Base-by-base conservation (phyloP, 2,888 invertebrate genomes). In the Altica lythri region DNA sequence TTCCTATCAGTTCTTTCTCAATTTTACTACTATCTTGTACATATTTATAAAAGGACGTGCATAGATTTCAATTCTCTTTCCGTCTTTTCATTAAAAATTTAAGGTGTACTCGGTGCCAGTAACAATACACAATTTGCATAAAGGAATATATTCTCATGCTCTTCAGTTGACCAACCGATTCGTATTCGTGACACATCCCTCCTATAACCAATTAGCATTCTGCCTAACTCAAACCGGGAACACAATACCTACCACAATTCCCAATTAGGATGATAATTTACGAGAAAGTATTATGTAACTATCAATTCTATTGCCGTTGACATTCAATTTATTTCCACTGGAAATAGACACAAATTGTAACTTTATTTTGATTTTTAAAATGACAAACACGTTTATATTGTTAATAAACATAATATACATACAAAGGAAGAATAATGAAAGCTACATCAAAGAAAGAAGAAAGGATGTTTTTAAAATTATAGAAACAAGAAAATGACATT, bases 171-270 rank as follows among this genome's bases (percentile, higher is more conserved):
- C 19, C 17, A 25, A 18, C 14, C 34, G 32, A 57, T 60, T 57
- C 40, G 56, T 57, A 60, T 60, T 60, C 59, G 52, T 47, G 17
- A 29, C 56, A 49, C 44, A 29, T 38, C 38, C 12, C 53, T 55
- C 49, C 53, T 50, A 55, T 53, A 58, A 52, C 49, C 49, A 55
- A 58, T 58, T 58, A 58, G 46, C 53, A 58, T 58, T 52, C 55
- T 49, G 42, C 1, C 25, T 38, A 50, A 43, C 50, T 40, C 12
- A 4, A 17, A 25, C 16, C 40, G 42, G 34, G 35, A 47, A 47
- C 46, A 53, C 53, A 47, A 47, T 53, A 53, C 30, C 46, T 47
- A 22, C 40, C 45, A 22, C 22, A 30, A 48, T 37, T 38, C 27
- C 30, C 47, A 53, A 47, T 53, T 53, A 40, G 42, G 32, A 22